These are phyloP conservation scores for Upupa epops DNA, from an alignment of 2,113 vertebrate species.

Conservation along the genomic window DNA sequence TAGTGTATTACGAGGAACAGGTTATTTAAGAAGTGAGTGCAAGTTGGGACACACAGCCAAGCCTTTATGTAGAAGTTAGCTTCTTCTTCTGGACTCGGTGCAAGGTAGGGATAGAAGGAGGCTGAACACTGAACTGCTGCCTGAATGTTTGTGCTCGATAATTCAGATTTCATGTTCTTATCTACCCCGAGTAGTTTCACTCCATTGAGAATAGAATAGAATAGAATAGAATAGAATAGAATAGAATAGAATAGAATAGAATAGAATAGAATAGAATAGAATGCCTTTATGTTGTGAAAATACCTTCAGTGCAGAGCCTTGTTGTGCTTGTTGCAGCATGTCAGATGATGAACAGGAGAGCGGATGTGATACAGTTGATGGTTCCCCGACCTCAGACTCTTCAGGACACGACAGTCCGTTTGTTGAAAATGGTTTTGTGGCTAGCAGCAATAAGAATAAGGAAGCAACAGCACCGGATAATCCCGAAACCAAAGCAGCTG, in stretches of 20 bases:
- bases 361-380: slow-evolving; percentile 91
- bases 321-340: slow-evolving; percentile 78
- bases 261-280: too few relatives aligned
- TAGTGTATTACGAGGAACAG: not conserved
- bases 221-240: too few relatives aligned
- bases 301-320: not conserved
- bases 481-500: slow-evolving; percentile 83
- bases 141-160: not conserved
- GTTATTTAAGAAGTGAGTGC: not conserved
- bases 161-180: not conserved
- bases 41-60: not conserved
- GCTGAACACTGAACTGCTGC: not conserved
- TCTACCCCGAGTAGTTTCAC: not conserved
- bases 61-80: not conserved
- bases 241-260: too few relatives aligned
- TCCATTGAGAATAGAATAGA: too few relatives aligned
- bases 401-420: slow-evolving; percentile 89
- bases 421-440: slow-evolving; percentile 82
- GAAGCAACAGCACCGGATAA: slow-evolving; percentile 72
- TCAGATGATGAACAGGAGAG: slow-evolving; percentile 96
- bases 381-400: slow-evolving; percentile 88
- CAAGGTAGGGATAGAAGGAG: not conserved
- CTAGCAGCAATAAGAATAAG: slow-evolving; percentile 81
- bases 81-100: not conserved
- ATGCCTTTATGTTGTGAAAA: not conserved